Conservation (phyloP, 2,797 vertebrate genomes). For the Sebastes taczanowskii region DNA sequence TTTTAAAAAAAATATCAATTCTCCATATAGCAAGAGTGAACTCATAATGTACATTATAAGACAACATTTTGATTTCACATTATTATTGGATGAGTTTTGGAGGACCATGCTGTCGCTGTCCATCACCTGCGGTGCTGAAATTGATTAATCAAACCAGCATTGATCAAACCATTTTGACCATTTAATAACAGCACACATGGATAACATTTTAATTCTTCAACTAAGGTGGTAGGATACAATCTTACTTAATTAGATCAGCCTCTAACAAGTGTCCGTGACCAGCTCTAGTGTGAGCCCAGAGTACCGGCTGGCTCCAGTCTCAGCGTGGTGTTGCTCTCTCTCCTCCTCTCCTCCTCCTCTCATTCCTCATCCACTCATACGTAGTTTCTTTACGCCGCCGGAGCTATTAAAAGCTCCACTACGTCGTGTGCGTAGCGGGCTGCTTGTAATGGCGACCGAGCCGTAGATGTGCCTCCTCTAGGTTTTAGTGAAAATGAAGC, state of each 20-base stretch:
- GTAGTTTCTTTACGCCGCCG: constrained; percentile 47
- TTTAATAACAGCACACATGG: background rate
- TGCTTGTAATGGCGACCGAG: constrained; percentile 84
- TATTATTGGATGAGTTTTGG: background rate
- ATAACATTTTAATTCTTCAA: too few species aligned
- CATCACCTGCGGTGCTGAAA: constrained; percentile 77
- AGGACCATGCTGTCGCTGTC: constrained; percentile 58
- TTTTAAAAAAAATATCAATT: too few species aligned
- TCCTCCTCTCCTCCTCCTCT: constrained; percentile 13
- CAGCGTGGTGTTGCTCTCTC: constrained; percentile 58
- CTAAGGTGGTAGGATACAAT: background rate
- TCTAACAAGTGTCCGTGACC: constrained; percentile 29
- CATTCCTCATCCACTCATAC: constrained; percentile 65
- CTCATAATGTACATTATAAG: background rate
- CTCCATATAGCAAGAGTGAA: background rate
- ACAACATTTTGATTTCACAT: too few species aligned
- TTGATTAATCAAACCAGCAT: background rate
- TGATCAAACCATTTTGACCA: background rate
- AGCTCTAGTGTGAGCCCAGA: constrained; percentile 35
- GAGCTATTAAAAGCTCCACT: constrained; percentile 51
- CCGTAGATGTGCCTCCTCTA: constrained; percentile 77
- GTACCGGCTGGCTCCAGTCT: constrained; percentile 61
- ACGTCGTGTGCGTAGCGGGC: constrained; percentile 77
- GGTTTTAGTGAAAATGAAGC: constrained; percentile 87
- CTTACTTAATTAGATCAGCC: background rate